Conservation (phyloP, 2,888 invertebrate genomes). For the Apodemia duryi region DNA sequence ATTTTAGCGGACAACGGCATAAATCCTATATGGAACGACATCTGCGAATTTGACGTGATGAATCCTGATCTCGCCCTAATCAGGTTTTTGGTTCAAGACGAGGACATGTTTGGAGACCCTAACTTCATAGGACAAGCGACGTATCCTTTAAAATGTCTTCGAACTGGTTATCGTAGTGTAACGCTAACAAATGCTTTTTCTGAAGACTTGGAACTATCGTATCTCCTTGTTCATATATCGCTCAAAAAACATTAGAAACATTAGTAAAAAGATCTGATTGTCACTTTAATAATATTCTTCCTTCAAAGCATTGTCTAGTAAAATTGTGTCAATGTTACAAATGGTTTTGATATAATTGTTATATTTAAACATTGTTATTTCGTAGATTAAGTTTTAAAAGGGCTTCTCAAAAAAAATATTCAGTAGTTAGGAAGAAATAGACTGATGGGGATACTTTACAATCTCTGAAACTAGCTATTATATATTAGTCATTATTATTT, state of each 20-base stretch:
- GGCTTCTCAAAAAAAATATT: background rate
- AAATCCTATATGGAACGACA: conserved; percentile 95
- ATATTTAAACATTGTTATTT: conserved; percentile 9
- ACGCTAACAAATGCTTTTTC: conserved; percentile 93
- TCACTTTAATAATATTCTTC: conserved; percentile 14
- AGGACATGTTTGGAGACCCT: conserved; percentile 97
- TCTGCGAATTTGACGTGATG: conserved; percentile 88
- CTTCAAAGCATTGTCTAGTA: background rate
- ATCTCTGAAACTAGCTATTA: conserved; percentile 1
- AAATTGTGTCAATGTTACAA: background rate
- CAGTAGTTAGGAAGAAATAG: conserved; percentile 14
- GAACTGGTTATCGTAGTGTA: conserved; percentile 94
- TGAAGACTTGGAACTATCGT: conserved; percentile 95
- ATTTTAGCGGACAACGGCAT: conserved; percentile 92
- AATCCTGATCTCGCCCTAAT: conserved; percentile 92
- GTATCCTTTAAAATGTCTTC: conserved; percentile 90
- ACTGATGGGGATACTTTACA: conserved; percentile 5
- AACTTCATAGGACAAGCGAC: conserved; percentile 98
- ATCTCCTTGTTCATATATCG: conserved; percentile 86
- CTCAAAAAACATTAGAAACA: conserved; percentile 33
- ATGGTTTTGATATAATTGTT: background rate
- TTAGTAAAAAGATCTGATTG: conserved; percentile 8
- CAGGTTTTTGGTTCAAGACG: conserved; percentile 94
- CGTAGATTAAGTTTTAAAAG: conserved; percentile 6
- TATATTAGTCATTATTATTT: background rate